phyloP scores from a whole-genome alignment of 1,140 invertebrate species.

The Brachionus rotundiformis region DNA sequence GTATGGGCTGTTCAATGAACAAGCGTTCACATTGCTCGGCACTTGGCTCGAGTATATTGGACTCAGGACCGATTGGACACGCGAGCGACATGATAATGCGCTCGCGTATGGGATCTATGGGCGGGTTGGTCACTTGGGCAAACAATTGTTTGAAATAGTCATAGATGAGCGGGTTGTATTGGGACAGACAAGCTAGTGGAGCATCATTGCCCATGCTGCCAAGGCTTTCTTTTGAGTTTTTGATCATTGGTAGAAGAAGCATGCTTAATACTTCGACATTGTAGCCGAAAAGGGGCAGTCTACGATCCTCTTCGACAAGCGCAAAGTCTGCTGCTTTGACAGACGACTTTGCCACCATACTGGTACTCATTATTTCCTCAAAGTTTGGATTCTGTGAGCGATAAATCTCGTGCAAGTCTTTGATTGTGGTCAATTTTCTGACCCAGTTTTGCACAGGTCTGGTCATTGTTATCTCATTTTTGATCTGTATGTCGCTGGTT shows the following conservation, averaged over 20 bases:
- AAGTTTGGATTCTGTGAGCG: constrained; percentile 37
- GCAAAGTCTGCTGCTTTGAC: constrained; percentile 61
- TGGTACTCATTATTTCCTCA: constrained; percentile 41
- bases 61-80: constrained; percentile 76
- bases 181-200: constrained; percentile 89
- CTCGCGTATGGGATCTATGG: constrained; percentile 98
- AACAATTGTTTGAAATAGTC: constrained; percentile 99
- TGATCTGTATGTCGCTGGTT: constrained; percentile 90
- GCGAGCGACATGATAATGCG: constrained; percentile 75
- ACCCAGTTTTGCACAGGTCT: constrained; percentile 87
- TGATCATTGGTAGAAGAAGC: constrained; percentile 90
- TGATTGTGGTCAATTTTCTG: constrained; percentile 76
- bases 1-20: constrained; percentile 88
- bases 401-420: constrained; percentile 45
- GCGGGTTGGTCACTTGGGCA: constrained; percentile 94
- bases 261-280: constrained; percentile 92
- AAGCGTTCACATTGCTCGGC: constrained; percentile 85
- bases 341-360: constrained; percentile 63
- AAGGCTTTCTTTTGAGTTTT: constrained; percentile 93
- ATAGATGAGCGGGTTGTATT: constrained; percentile 88
- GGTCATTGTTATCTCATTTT: constrained; percentile 79
- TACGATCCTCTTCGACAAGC: constrained; percentile 70
- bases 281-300: constrained; percentile 87
- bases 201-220: constrained; percentile 99
- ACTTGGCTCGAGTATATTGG: constrained; percentile 87